Evolutionary conservation across 2,888 invertebrate species (phyloP).

Genomic region (Melangyna quadrimaculata): DNA sequence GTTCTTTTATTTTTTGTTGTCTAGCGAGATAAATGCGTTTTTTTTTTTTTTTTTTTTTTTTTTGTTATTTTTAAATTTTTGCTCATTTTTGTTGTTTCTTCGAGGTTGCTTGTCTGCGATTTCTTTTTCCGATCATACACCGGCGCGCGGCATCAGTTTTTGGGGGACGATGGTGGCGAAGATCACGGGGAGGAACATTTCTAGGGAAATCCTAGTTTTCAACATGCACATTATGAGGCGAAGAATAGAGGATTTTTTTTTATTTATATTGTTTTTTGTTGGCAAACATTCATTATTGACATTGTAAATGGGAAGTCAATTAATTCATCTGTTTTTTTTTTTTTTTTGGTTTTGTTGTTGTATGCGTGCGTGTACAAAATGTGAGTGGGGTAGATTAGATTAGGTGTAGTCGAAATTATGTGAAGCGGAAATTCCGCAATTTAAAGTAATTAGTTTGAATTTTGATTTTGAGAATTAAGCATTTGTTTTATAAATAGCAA

Average conservation of each 20-base stretch:
- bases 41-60: constrained; percentile 4
- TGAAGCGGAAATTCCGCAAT: neutral
- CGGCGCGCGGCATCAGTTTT: neutral
- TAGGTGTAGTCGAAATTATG: neutral
- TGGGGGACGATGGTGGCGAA: neutral
- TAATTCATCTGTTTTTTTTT: neutral
- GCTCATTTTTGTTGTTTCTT: constrained; percentile 11
- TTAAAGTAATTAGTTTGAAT: neutral
- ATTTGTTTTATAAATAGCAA: too few relatives aligned
- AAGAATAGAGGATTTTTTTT: neutral
- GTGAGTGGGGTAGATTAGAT: neutral
- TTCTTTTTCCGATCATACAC: neutral
- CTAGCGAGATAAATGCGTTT: constrained; percentile 13
- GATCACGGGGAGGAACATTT: constrained; percentile 20
- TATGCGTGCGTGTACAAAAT: neutral
- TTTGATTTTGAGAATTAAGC: neutral
- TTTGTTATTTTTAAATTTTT: constrained; percentile 19
- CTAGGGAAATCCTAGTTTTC: constrained; percentile 62
- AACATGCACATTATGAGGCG: neutral
- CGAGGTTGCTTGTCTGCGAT: constrained; percentile 16
- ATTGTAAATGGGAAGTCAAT: constrained; percentile 39
- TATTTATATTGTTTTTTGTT: constrained; percentile 5
- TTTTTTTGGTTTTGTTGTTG: neutral
- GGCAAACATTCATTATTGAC: constrained; percentile 48
- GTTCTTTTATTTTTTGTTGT: constrained; percentile 23